A percentile compares a stretch with the other conserved stretches of the same genome.
These are phyloP conservation scores for Recurvirostra avosetta DNA, from an alignment of 2,113 vertebrate species.

Conservation along the genomic window DNA sequence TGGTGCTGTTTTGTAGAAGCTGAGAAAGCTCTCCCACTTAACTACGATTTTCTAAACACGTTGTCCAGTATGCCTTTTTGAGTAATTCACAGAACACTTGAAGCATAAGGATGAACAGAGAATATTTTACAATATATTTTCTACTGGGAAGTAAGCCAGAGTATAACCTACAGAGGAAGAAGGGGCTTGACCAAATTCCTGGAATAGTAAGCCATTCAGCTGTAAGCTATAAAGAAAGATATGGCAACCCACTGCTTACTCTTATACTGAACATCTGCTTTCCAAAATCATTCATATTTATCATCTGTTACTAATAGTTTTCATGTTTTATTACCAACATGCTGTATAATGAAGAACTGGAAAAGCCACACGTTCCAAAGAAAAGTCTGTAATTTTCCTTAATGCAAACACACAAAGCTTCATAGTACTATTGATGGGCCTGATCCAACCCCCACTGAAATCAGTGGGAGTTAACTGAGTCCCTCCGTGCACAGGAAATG, in stretches of 20 bases:
- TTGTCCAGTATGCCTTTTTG: not conserved
- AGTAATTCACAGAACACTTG: not conserved
- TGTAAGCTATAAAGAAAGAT: constrained; percentile 30
- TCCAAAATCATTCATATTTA: constrained; percentile 20
- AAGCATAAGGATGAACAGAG: not conserved
- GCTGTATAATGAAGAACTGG: constrained; percentile 44
- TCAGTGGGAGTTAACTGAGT: constrained; percentile 24
- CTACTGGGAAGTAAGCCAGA: constrained; percentile 3
- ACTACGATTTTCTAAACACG: not conserved
- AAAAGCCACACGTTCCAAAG: not conserved
- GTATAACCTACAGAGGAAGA: not conserved
- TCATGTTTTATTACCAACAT: constrained; percentile 33
- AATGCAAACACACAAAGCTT: not conserved
- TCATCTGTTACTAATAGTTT: constrained; percentile 41
- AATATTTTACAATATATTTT: not conserved
- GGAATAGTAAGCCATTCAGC: not conserved
- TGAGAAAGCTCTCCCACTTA: not conserved
- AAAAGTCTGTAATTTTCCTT: constrained; percentile 41
- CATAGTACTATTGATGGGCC: not conserved
- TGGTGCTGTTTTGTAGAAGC: not conserved
- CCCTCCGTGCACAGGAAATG: constrained; percentile 42
- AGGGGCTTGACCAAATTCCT: not conserved
- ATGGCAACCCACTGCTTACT: constrained; percentile 8
- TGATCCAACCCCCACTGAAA: constrained; percentile 23
- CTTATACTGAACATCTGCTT: constrained; percentile 44